Base-by-base conservation (phyloP, 2,888 invertebrate species). In the Timema cristinae region DNA sequence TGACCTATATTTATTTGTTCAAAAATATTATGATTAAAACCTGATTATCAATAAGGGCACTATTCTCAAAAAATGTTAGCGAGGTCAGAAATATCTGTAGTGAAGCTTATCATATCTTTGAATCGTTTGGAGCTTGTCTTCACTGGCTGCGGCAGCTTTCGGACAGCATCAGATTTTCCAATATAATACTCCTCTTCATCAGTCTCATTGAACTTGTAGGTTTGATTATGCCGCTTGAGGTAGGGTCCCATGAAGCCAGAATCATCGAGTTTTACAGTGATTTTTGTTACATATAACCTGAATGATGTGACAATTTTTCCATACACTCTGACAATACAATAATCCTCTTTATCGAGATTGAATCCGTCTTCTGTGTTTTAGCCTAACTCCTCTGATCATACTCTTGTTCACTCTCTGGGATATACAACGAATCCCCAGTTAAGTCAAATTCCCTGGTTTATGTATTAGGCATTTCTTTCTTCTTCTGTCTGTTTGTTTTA, bases 1-100 rank as follows among this genome's bases (percentile, higher is more conserved):
- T n/a, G n/a, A n/a, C n/a, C n/a, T n/a, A n/a, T n/a, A n/a, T n/a
- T n/a, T n/a, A n/a, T n/a, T n/a, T n/a, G n/a, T n/a, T n/a, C n/a
- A n/a, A n/a, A n/a, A n/a, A n/a, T n/a, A n/a, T n/a, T n/a, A n/a
- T n/a, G n/a, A n/a, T n/a, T n/a, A n/a, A n/a, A n/a, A n/a, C n/a
- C n/a, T n/a, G n/a, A n/a, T n/a, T n/a, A n/a, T n/a, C n/a, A n/a
- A n/a, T n/a, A n/a, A n/a, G n/a, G n/a, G n/a, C n/a, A n/a, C n/a
- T n/a, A n/a, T n/a, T n/a, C n/a, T n/a, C n/a, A 61, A 61, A 47
- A 61, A 16, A 61, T 61, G 11, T 61, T 61, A 16, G 61, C 47
- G 5, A 61, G 47, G 15, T 61, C 61, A 61, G 32, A 47, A 7
- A 61, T 47, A 61, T 61, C 61, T 47, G 32, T 16, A 5, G 15